Percentiles rank a stretch among this genome's conserved stretches.
Evolutionary conservation across 2,888 invertebrate genomes (phyloP).

Genomic region (Apodemia duryi): DNA sequence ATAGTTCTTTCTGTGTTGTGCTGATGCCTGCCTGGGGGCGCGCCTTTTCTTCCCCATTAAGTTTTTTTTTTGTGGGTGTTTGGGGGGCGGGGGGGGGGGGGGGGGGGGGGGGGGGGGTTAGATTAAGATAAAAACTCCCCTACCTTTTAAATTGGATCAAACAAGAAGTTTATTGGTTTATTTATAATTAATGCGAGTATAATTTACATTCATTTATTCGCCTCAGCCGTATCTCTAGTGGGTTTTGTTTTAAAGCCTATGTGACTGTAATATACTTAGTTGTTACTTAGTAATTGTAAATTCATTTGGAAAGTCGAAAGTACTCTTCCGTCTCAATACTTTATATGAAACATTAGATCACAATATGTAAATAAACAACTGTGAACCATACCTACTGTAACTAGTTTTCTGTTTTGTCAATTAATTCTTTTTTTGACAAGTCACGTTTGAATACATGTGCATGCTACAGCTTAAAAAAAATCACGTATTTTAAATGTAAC

Average conservation of each 20-base stretch:
- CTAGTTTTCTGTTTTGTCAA: neutral
- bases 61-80: too few relatives aligned
- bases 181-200: neutral
- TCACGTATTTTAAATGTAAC: neutral
- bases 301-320: constrained; percentile 17
- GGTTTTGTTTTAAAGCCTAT: constrained; percentile 12
- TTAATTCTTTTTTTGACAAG: neutral
- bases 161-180: too few relatives aligned
- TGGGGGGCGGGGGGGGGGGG: too few relatives aligned
- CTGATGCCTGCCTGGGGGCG: too few relatives aligned
- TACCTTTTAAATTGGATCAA: too few relatives aligned
- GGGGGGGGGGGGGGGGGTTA: too few relatives aligned
- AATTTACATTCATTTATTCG: constrained; percentile 22
- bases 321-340: neutral
- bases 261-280: neutral
- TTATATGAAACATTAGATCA: neutral
- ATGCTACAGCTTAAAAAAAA: neutral
- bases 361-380: neutral
- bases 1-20: too few relatives aligned
- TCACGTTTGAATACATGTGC: neutral
- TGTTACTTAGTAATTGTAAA: neutral
- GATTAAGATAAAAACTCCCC: too few relatives aligned
- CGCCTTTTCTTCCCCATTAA: too few relatives aligned
- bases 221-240: constrained; percentile 17
- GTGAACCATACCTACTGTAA: neutral